These are phyloP conservation scores for Otis tarda DNA, from an alignment of 2,113 vertebrate genomes.

Conservation along the genomic window DNA sequence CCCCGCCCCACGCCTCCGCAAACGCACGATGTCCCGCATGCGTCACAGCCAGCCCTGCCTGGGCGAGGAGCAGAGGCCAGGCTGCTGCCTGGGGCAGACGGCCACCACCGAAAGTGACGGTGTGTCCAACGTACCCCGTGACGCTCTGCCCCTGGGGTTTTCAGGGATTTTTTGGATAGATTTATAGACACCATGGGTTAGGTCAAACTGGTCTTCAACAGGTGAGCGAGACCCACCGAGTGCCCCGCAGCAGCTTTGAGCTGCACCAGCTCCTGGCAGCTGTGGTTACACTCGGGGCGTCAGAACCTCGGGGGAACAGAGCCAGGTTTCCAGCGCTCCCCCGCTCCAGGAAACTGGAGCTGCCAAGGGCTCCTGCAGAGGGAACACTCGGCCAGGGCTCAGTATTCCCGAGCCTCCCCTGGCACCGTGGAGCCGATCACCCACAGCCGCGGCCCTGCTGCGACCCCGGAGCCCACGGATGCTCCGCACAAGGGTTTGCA, in stretches of 20 bases:
- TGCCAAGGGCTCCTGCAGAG: neutral
- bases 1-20: neutral
- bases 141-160: neutral
- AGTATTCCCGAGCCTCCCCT: fast-evolving
- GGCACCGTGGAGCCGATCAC: fast-evolving
- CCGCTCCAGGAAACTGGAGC: neutral
- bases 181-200: neutral
- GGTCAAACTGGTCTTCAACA: neutral
- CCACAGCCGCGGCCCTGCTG: fast-evolving
- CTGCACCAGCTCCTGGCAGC: neutral
- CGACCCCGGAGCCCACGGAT: neutral
- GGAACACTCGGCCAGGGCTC: neutral
- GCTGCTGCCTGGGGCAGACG: neutral
- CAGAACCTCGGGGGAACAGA: fast-evolving
- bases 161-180: neutral
- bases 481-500: neutral
- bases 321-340: neutral
- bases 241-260: neutral
- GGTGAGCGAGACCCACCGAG: neutral
- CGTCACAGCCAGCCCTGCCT: fast-evolving
- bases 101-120: neutral
- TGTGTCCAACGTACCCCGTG: neutral
- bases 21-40: fast-evolving
- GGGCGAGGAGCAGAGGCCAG: neutral
- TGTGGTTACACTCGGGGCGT: fast-evolving